phyloP scores from a whole-genome alignment of 2,113 vertebrate genomes.

The Caranx ignobilis region DNA sequence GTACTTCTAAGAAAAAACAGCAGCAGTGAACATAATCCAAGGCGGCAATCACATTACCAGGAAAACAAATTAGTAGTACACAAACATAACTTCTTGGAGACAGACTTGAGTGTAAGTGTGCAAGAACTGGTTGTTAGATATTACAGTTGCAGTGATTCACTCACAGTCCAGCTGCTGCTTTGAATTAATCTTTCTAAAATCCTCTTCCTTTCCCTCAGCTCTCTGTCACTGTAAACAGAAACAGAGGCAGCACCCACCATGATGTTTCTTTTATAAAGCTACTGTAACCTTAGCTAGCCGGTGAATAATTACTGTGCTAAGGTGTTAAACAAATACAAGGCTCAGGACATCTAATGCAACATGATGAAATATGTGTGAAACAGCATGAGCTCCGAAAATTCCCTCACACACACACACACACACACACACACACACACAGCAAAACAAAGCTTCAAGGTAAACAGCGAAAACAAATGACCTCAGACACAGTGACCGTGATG shows the following conservation, averaged over 20 bases:
- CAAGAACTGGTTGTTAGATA: slow-evolving; percentile 19
- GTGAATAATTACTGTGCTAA: not conserved
- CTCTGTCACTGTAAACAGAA: slow-evolving; percentile 16
- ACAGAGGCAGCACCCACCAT: not conserved
- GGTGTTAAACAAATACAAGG: slow-evolving; percentile 9
- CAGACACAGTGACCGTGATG: not conserved
- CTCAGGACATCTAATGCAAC: not conserved
- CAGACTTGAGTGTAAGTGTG: not conserved
- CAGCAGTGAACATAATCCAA: not conserved
- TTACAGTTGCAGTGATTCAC: slow-evolving; percentile 30
- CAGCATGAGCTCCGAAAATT: not conserved
- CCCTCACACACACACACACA: not conserved
- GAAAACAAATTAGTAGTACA: slow-evolving; percentile 3
- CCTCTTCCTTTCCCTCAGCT: slow-evolving; percentile 20
- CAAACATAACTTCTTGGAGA: not conserved
- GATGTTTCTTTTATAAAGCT: not conserved
- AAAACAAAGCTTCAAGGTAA: not conserved
- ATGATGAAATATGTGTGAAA: slow-evolving; percentile 38
- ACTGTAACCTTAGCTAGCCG: slow-evolving; percentile 16
- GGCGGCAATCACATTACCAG: not conserved
- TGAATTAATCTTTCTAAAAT: slow-evolving; percentile 39
- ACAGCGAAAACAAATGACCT: not conserved
- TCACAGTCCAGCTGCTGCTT: slow-evolving; percentile 42
- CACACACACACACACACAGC: too few species aligned
- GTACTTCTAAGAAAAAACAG: not conserved